These are phyloP conservation scores for Abscondita cerata DNA, from an alignment of 2,888 invertebrate genomes.

Conservation along the genomic window DNA sequence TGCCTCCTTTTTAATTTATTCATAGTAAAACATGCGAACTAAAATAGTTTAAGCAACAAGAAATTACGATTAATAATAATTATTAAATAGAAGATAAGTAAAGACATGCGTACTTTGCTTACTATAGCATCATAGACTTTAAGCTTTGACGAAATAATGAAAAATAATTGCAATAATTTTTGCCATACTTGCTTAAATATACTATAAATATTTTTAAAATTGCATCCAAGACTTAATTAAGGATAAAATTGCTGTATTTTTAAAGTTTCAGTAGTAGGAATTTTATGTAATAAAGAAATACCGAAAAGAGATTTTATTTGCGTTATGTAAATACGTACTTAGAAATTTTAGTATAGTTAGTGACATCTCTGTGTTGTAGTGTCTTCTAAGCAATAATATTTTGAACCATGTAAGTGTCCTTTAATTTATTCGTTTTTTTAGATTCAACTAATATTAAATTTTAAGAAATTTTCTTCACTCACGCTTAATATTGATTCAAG, in stretches of 20 bases:
- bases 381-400: not conserved
- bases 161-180: conserved; percentile 18
- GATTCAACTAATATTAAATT: too few species aligned
- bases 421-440: too few species aligned
- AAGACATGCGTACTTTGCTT: not conserved
- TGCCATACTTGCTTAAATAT: conserved; percentile 19
- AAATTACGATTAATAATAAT: too few species aligned
- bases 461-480: too few species aligned
- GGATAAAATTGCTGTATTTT: conserved; percentile 7
- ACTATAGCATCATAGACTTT: conserved; percentile 13
- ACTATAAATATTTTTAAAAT: not conserved
- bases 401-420: too few species aligned
- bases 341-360: not conserved
- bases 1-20: too few species aligned
- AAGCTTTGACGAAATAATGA: conserved; percentile 4
- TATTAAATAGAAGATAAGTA: too few species aligned
- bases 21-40: too few species aligned
- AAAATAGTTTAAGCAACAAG: too few species aligned
- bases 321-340: not conserved
- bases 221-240: not conserved
- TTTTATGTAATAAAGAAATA: conserved; percentile 15
- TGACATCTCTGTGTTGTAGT: not conserved
- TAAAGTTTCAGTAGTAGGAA: conserved; percentile 6
- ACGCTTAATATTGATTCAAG: too few species aligned
- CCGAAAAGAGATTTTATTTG: not conserved